A percentile compares a stretch with the other conserved stretches of the same genome.
phyloP scores from a whole-genome alignment of 2,888 invertebrate genomes.

The Autographa gamma region DNA sequence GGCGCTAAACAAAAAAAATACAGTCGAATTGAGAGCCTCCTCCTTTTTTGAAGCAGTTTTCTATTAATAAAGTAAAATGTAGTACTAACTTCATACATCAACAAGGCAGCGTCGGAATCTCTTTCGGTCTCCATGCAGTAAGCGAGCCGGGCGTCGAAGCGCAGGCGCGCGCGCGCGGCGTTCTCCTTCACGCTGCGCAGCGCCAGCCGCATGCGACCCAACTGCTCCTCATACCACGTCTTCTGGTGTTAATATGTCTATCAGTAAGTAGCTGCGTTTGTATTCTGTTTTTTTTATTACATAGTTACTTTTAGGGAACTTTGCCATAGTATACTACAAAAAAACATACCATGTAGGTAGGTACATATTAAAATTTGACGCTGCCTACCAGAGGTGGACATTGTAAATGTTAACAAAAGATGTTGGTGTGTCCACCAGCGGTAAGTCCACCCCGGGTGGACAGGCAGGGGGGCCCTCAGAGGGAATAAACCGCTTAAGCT shows the following conservation, averaged over 20 bases:
- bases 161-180: slow-evolving; percentile 69
- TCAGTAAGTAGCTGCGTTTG: slow-evolving; percentile 23
- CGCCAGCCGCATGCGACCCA: slow-evolving; percentile 66
- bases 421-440: too few species aligned
- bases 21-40: too few species aligned
- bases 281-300: neutral
- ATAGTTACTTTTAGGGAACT: neutral
- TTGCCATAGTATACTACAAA: neutral
- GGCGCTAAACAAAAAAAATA: too few species aligned
- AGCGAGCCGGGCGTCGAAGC: slow-evolving; percentile 71
- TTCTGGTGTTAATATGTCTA: slow-evolving; percentile 36
- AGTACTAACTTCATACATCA: slow-evolving; percentile 72
- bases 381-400: too few species aligned
- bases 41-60: too few species aligned
- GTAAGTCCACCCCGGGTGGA: too few species aligned
- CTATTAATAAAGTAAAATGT: too few species aligned
- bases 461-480: too few species aligned
- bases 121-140: slow-evolving; percentile 65
- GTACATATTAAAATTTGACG: too few species aligned
- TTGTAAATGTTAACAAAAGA: too few species aligned
- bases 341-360: too few species aligned
- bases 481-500: too few species aligned
- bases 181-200: slow-evolving; percentile 69
- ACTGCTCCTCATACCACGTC: slow-evolving; percentile 62
- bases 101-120: slow-evolving; percentile 70